Evolutionary conservation across 2,888 invertebrate species (phyloP).

Genomic region (Azorinus chamasolen): DNA sequence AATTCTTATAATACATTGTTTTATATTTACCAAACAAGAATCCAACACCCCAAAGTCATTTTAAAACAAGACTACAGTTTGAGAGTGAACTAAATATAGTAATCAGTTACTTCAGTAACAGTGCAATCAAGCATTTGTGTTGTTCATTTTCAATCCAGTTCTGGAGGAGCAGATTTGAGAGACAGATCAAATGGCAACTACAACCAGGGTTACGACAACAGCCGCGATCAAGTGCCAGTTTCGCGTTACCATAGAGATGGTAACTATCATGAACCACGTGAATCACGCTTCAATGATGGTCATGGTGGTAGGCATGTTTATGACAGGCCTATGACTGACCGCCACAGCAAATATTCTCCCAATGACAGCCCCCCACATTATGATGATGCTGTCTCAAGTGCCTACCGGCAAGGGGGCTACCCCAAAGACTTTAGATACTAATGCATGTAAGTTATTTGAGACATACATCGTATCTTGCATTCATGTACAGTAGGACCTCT

Average conservation of each 20-base stretch:
- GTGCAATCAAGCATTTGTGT: no score
- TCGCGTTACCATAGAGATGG: slow-evolving; percentile 51
- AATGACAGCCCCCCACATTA: slow-evolving; percentile 43
- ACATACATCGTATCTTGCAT: no score
- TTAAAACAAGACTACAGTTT: no score
- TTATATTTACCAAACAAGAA: no score
- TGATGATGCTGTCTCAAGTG: slow-evolving; percentile 35
- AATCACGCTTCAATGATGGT: slow-evolving; percentile 20
- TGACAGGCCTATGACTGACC: slow-evolving; percentile 22
- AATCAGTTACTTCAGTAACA: no score
- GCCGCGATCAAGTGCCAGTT: slow-evolving; percentile 43
- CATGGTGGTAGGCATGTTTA: slow-evolving; percentile 11
- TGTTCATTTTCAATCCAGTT: no score
- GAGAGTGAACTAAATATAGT: no score
- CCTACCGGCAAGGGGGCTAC: slow-evolving; percentile 39
- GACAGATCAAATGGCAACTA: no score
- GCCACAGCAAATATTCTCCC: neutral
- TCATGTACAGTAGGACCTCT: no score
- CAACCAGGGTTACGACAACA: slow-evolving; percentile 53
- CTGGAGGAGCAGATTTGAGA: no score
- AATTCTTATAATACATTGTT: no score
- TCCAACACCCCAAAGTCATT: no score
- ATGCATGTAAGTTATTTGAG: slow-evolving; percentile 48
- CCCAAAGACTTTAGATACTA: slow-evolving; percentile 37
- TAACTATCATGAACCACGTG: slow-evolving; percentile 23